Percentiles rank a stretch among this genome's conserved stretches.
These are phyloP conservation scores for Pseudorasbora parva DNA, from an alignment of 2,113 vertebrate genomes.

Conservation along the genomic window DNA sequence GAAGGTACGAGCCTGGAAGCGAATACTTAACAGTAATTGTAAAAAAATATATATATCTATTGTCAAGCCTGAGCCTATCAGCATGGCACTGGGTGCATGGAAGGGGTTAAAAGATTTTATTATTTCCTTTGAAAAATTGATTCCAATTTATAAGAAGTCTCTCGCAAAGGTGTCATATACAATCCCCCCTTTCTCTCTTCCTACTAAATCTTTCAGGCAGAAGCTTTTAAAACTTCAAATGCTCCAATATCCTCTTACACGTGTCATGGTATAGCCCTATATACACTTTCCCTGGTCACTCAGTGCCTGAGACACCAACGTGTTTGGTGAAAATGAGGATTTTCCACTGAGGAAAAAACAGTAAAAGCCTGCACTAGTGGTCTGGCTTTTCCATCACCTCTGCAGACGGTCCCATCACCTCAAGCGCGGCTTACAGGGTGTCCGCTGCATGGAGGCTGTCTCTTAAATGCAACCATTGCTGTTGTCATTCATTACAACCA, in stretches of 20 bases:
- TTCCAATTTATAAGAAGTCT: slow-evolving; percentile 72
- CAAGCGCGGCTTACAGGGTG: slow-evolving; percentile 55
- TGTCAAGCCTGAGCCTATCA: slow-evolving; percentile 67
- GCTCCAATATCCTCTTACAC: slow-evolving; percentile 76
- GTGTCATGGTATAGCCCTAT: slow-evolving; percentile 73
- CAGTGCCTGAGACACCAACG: slow-evolving; percentile 60
- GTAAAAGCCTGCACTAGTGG: slow-evolving; percentile 69
- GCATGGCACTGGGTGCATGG: slow-evolving; percentile 54
- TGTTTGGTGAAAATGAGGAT: slow-evolving; percentile 66
- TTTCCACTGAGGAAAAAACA: slow-evolving; percentile 64
- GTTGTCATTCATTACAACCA: slow-evolving; percentile 31
- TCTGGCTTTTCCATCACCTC: slow-evolving; percentile 73
- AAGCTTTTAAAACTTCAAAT: slow-evolving; percentile 85
- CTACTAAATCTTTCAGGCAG: slow-evolving; percentile 80
- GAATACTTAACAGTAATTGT: slow-evolving; percentile 66
- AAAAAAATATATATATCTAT: slow-evolving; percentile 69
- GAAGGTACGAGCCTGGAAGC: slow-evolving; percentile 56
- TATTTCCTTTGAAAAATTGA: slow-evolving; percentile 78
- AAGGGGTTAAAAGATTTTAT: slow-evolving; percentile 75
- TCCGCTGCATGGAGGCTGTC: slow-evolving; percentile 9
- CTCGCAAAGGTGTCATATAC: slow-evolving; percentile 71
- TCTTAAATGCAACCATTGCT: slow-evolving; percentile 22
- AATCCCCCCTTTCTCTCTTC: slow-evolving; percentile 57
- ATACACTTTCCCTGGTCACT: slow-evolving; percentile 67
- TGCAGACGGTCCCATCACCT: slow-evolving; percentile 33